Conservation (phyloP, 2,888 invertebrate species). For the Orchesella flavescens region DNA sequence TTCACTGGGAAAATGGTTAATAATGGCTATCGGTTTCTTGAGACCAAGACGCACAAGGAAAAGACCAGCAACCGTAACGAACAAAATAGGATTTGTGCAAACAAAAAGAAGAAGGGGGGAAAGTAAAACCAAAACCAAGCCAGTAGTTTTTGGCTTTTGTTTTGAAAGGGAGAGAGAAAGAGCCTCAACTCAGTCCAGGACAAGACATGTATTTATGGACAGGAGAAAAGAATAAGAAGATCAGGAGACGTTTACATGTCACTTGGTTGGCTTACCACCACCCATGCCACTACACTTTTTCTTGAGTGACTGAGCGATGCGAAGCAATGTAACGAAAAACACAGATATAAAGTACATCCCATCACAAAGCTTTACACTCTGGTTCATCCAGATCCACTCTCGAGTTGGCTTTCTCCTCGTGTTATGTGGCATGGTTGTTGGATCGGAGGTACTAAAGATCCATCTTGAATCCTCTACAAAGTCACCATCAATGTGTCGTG, state of each 20-base stretch:
- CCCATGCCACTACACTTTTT: slow-evolving; percentile 1
- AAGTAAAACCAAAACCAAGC: not conserved
- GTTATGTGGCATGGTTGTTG: not conserved
- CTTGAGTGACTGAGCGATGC: slow-evolving; percentile 14
- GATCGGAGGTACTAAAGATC: slow-evolving; percentile 6
- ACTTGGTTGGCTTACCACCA: slow-evolving; percentile 51
- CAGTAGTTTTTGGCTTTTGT: slow-evolving; percentile 15
- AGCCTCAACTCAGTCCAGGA: too few relatives aligned
- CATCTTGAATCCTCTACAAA: not conserved
- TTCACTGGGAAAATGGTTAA: slow-evolving; percentile 41
- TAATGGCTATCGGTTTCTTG: slow-evolving; percentile 45
- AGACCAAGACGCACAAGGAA: not conserved
- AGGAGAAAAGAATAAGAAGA: slow-evolving; percentile 29
- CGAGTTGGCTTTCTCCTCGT: not conserved
- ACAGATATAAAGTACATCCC: not conserved
- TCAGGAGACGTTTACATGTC: slow-evolving; percentile 55
- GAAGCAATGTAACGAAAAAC: not conserved
- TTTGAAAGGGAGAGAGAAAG: slow-evolving; percentile 3
- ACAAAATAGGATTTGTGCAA: slow-evolving; percentile 37
- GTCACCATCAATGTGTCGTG: not conserved
- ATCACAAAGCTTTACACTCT: not conserved
- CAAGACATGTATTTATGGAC: slow-evolving; percentile 39
- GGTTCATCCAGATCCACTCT: not conserved
- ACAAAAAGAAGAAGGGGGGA: slow-evolving; percentile 7
- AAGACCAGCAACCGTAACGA: slow-evolving; percentile 3